Base-by-base conservation (phyloP, 2,888 invertebrate species). In the Cremastinae sp. region DNA sequence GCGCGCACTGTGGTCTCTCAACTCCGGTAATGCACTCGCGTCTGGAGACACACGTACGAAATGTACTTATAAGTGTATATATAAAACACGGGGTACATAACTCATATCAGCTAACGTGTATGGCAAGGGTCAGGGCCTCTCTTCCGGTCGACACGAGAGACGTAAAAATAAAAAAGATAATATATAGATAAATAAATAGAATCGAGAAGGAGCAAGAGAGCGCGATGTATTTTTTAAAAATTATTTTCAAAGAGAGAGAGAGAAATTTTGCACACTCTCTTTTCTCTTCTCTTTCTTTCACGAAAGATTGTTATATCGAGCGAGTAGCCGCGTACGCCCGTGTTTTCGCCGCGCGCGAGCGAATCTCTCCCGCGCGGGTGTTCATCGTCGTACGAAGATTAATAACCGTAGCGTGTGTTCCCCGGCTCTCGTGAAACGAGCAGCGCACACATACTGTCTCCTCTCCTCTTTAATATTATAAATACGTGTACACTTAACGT, bases 111-210 rank as follows among this genome's bases (percentile, higher is more conserved):
- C 65, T 73, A 65, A 65, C 65, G 65, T 59, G 65, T 59, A 73
- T 59, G 49, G 66, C 74, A 72, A 68, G 74, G 76, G 76, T 72
- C 74, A 61, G 53, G 74, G 71, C 71, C 68, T 72, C 65, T 70
- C 72, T 75, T 75, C 75, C 75, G 75, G 77, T 79, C 72, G 79
- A 79, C 79, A 79, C 79, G 79, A 77, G 79, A 59, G 20, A 77
- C 73, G 45, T 70, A 64, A 56, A 18, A 18, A 3, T 39, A 5
- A 41, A n/a, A 41, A 10, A 56, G 12, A 18, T n/a, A n/a, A n/a
- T n/a, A n/a, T n/a, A n/a, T n/a, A n/a, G n/a, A n/a, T n/a, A n/a
- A n/a, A n/a, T n/a, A n/a, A n/a, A n/a, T n/a, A n/a, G n/a, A n/a
- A n/a, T n/a, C n/a, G n/a, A n/a, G n/a, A n/a, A n/a, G n/a, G n/a